These are phyloP conservation scores for Drosophila truncata DNA, from an alignment of 1,140 invertebrate genomes.

Conservation along the genomic window DNA sequence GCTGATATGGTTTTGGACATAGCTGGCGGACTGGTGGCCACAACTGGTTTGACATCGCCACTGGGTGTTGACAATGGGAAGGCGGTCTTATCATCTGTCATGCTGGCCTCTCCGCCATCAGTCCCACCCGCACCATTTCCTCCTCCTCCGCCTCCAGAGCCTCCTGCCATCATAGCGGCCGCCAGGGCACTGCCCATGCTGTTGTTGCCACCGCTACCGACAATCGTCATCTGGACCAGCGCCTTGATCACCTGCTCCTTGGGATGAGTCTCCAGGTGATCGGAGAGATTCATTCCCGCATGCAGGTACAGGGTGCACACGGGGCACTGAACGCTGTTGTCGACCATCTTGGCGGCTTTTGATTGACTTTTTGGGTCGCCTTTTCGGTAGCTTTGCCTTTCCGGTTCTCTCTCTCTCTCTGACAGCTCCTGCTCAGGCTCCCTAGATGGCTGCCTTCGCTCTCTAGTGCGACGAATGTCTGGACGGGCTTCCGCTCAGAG, in stretches of 20 bases:
- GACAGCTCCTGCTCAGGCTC: slow-evolving; percentile 10
- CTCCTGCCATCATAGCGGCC: slow-evolving; percentile 55
- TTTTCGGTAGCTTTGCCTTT: slow-evolving; percentile 25
- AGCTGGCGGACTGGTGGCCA: slow-evolving; percentile 11
- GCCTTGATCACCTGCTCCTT: slow-evolving; percentile 94
- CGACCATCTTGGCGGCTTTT: slow-evolving; percentile 85
- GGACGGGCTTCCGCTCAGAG: slow-evolving; percentile 48
- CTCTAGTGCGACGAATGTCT: slow-evolving; percentile 21
- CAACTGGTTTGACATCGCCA: slow-evolving; percentile 64
- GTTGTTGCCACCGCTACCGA: slow-evolving; percentile 53
- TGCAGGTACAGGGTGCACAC: slow-evolving; percentile 93
- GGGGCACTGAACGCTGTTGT: slow-evolving; percentile 89
- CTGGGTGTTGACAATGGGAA: neutral
- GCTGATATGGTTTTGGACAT: slow-evolving; percentile 38
- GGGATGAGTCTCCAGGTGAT: slow-evolving; percentile 93
- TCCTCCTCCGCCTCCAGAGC: slow-evolving; percentile 9
- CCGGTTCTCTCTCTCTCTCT: slow-evolving; percentile 1
- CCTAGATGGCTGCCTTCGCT: slow-evolving; percentile 11
- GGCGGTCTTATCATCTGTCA: slow-evolving; percentile 23
- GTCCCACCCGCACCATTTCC: slow-evolving; percentile 8
- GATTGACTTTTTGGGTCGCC: slow-evolving; percentile 9
- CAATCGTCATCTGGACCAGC: slow-evolving; percentile 87
- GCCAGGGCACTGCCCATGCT: slow-evolving; percentile 53
- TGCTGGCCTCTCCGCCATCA: slow-evolving; percentile 4
- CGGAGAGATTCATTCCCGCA: slow-evolving; percentile 92